Evolutionary conservation across 1,140 invertebrate genomes (phyloP).

Genomic region (Drosophila saltans): DNA sequence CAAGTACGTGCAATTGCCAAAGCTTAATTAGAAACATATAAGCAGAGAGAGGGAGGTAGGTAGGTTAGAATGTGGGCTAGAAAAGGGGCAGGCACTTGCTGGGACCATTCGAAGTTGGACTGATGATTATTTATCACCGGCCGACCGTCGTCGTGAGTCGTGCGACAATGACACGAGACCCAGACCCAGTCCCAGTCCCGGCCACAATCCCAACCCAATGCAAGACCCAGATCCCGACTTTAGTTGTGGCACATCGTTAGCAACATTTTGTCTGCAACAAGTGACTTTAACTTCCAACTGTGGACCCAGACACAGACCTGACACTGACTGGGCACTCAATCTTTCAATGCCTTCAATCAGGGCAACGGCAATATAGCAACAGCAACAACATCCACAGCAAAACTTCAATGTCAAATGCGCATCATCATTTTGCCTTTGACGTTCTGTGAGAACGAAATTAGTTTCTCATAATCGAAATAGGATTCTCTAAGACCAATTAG

Average conservation of each 20-base stretch:
- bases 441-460: slow-evolving; percentile 70
- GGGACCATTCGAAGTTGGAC: slow-evolving; percentile 37
- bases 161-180: slow-evolving; percentile 77
- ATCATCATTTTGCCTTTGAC: slow-evolving; percentile 60
- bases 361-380: slow-evolving; percentile 5
- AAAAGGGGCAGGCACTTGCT: slow-evolving; percentile 34
- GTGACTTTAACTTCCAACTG: slow-evolving; percentile 48
- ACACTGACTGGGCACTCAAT: slow-evolving; percentile 57
- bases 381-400: slow-evolving; percentile 27
- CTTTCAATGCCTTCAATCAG: slow-evolving; percentile 52
- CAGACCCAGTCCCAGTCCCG: slow-evolving; percentile 23
- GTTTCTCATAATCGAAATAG: slow-evolving; percentile 36
- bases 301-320: slow-evolving; percentile 34
- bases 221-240: slow-evolving; percentile 27
- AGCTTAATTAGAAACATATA: slow-evolving; percentile 72
- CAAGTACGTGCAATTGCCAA: slow-evolving; percentile 69
- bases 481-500: background rate
- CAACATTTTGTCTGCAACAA: slow-evolving; percentile 72
- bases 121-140: slow-evolving; percentile 78
- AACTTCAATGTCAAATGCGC: slow-evolving; percentile 31
- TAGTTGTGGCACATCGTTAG: slow-evolving; percentile 54
- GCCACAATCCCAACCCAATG: slow-evolving; percentile 22
- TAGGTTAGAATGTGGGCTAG: background rate
- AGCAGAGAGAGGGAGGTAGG: background rate
- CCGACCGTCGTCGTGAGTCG: slow-evolving; percentile 66